Evolutionary conservation across 2,888 invertebrate species (phyloP).

Genomic region (Brenthis hecate): DNA sequence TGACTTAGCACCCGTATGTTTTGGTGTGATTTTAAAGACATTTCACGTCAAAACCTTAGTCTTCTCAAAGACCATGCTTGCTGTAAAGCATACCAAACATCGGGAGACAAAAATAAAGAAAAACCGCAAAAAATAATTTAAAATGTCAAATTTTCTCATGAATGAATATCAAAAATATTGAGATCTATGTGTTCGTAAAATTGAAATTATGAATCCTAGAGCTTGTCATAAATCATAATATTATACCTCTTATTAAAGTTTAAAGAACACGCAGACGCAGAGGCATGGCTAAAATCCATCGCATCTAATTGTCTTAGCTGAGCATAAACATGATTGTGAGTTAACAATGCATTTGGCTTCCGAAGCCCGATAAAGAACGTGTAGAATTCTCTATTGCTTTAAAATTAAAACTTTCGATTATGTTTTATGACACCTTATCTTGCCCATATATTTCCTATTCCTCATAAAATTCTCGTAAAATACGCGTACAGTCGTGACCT

Average conservation of each 20-base stretch:
- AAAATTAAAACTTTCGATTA: conserved; percentile 29
- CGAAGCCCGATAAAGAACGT: conserved; percentile 36
- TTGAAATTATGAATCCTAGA: conserved; percentile 10
- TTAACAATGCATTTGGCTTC: conserved; percentile 38
- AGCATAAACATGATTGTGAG: conserved; percentile 35
- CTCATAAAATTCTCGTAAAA: conserved; percentile 7
- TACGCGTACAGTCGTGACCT: conserved; percentile 4
- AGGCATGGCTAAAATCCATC: conserved; percentile 24
- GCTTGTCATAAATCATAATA: background rate
- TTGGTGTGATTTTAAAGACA: too few species aligned
- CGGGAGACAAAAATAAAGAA: too few species aligned
- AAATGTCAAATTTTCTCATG: too few species aligned
- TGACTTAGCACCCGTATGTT: too few species aligned
- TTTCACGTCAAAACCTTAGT: too few species aligned
- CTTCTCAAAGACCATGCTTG: too few species aligned
- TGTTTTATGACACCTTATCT: conserved; percentile 25
- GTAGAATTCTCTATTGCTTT: conserved; percentile 28
- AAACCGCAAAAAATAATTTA: too few species aligned
- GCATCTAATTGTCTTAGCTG: conserved; percentile 36
- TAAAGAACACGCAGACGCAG: conserved; percentile 1
- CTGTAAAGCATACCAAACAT: too few species aligned
- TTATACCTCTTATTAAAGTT: conserved; percentile 5
- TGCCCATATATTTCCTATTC: conserved; percentile 9
- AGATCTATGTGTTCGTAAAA: background rate
- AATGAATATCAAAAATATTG: background rate